A percentile compares a stretch with the other conserved stretches of the same genome.
These are phyloP conservation scores for Laticauda colubrina DNA, from an alignment of 2,113 vertebrate species.

Conservation along the genomic window DNA sequence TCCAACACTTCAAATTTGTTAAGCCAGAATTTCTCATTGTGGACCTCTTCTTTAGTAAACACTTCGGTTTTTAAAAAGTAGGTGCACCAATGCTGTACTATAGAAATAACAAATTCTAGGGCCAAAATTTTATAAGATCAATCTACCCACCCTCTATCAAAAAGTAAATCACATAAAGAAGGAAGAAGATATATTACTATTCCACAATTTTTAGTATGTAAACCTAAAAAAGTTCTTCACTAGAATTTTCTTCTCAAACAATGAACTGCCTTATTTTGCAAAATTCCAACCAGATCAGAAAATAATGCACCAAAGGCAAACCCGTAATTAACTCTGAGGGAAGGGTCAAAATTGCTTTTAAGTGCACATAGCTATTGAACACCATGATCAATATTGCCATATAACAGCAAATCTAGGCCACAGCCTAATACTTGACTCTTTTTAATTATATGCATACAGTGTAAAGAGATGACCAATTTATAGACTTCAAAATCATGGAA, in stretches of 20 bases:
- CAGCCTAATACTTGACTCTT: slow-evolving; percentile 12
- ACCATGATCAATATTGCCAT: background rate
- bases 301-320: background rate
- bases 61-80: background rate
- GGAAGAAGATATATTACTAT: background rate
- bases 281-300: background rate
- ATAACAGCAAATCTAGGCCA: background rate
- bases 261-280: background rate
- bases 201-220: background rate
- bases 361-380: background rate
- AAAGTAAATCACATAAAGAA: background rate
- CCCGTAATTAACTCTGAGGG: background rate
- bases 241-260: background rate
- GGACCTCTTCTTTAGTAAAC: background rate
- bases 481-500: slow-evolving; percentile 9
- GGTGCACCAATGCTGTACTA: background rate
- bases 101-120: background rate
- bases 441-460: background rate
- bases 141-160: background rate
- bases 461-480: slow-evolving; percentile 28
- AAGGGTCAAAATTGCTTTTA: background rate
- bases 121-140: background rate
- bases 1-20: background rate
- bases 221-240: background rate
- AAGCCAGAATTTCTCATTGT: background rate